Percentiles rank a stretch among this genome's conserved stretches.
Evolutionary conservation across 2,888 invertebrate species (phyloP).

Genomic region (Druceiella hillmani): DNA sequence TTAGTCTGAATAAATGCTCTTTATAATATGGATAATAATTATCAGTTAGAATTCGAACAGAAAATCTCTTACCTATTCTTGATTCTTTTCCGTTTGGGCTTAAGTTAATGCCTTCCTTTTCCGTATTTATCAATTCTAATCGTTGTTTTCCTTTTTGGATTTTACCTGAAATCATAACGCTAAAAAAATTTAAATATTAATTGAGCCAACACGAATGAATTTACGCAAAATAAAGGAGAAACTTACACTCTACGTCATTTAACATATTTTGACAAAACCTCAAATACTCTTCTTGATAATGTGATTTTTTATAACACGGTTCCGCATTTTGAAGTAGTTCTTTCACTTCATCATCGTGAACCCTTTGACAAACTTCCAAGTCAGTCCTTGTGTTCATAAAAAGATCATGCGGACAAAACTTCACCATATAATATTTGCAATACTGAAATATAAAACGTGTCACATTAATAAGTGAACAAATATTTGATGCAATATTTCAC

Average conservation of each 20-base stretch:
- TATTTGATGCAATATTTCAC: slow-evolving; percentile 9
- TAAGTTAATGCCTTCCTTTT: slow-evolving; percentile 65
- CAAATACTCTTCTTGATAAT: slow-evolving; percentile 94
- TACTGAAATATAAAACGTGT: no score
- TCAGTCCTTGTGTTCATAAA: slow-evolving; percentile 98
- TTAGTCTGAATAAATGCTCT: no score
- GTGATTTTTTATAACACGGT: slow-evolving; percentile 72
- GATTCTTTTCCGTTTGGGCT: slow-evolving; percentile 75
- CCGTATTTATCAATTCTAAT: slow-evolving; percentile 77
- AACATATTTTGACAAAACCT: slow-evolving; percentile 90
- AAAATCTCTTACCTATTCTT: slow-evolving; percentile 61
- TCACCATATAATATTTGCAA: slow-evolving; percentile 93
- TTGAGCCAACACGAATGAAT: no score
- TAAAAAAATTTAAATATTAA: neutral
- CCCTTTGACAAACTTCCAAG: slow-evolving; percentile 86
- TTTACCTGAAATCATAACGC: slow-evolving; percentile 45
- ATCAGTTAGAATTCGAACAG: no score
- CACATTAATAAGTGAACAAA: no score
- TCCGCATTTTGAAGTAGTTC: slow-evolving; percentile 77
- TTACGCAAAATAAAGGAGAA: no score
- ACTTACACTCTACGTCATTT: slow-evolving; percentile 85
- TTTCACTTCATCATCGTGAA: slow-evolving; percentile 94
- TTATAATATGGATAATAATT: no score
- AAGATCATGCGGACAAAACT: slow-evolving; percentile 97
- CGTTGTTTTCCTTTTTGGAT: slow-evolving; percentile 90